A percentile compares a stretch with the other conserved stretches of the same genome.
Evolutionary conservation across 2,113 vertebrate species (phyloP).

Genomic region (Cinclus cinclus): DNA sequence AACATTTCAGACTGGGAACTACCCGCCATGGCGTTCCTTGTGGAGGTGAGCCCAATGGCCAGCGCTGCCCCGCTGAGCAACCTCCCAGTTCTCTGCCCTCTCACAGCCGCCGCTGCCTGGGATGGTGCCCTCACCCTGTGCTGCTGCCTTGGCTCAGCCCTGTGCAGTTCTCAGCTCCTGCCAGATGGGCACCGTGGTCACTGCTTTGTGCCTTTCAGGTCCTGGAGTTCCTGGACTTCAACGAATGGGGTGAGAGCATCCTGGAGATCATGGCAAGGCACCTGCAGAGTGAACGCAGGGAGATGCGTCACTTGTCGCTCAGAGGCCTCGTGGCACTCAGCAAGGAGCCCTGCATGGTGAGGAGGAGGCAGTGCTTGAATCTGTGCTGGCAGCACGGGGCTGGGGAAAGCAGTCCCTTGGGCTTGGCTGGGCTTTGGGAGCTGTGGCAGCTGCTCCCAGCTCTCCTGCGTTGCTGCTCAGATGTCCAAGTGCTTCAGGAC

Average conservation of each 20-base stretch:
- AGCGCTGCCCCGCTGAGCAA: too few species aligned
- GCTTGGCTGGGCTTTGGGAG: too few species aligned
- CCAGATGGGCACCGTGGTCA: too few species aligned
- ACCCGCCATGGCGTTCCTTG: too few species aligned
- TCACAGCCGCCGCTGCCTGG: too few species aligned
- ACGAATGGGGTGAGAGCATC: fast-evolving
- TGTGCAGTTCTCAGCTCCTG: too few species aligned
- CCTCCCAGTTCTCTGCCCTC: too few species aligned
- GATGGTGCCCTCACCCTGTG: too few species aligned
- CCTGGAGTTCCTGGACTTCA: background rate
- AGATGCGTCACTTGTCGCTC: background rate
- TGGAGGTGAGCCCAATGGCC: too few species aligned
- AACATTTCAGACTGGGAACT: too few species aligned
- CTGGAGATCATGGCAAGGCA: background rate
- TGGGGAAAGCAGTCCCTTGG: background rate
- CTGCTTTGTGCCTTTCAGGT: too few species aligned
- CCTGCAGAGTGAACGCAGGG: fast-evolving
- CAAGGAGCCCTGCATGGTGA: background rate
- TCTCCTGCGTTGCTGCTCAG: fast-evolving
- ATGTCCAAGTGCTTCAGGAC: fast-evolving
- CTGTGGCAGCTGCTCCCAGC: background rate
- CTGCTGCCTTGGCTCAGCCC: too few species aligned
- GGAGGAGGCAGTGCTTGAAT: background rate
- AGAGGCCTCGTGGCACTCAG: background rate
- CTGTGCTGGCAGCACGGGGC: background rate